These are phyloP conservation scores for Agrilus biguttatus DNA, from an alignment of 2,888 invertebrate genomes.

Conservation along the genomic window DNA sequence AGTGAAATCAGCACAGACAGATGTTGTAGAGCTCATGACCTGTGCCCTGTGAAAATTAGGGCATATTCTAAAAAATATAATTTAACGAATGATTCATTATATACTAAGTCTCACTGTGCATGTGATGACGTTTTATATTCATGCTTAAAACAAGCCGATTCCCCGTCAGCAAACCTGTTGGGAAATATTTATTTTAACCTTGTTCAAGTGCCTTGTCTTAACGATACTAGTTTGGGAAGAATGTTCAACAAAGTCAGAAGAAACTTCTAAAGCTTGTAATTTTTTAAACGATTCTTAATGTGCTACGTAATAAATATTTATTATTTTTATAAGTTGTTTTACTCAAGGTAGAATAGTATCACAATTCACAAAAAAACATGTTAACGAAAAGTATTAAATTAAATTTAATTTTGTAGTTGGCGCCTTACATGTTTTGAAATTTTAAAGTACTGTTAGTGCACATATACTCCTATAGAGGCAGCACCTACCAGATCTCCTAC, in stretches of 20 bases:
- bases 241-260: constrained; percentile 38
- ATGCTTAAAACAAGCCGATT: constrained; percentile 62
- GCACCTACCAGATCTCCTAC: too few relatives aligned
- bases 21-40: constrained; percentile 82
- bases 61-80: constrained; percentile 62
- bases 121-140: constrained; percentile 74
- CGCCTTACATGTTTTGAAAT: too few relatives aligned
- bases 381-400: too few relatives aligned
- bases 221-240: constrained; percentile 34
- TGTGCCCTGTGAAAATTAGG: constrained; percentile 69
- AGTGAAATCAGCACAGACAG: constrained; percentile 55
- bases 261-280: constrained; percentile 30
- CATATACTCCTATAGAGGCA: too few relatives aligned
- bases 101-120: constrained; percentile 78
- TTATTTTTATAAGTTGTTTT: too few relatives aligned
- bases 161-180: constrained; percentile 58
- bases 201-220: constrained; percentile 59
- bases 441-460: too few relatives aligned
- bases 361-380: too few relatives aligned
- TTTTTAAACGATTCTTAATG: background rate
- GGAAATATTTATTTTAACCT: constrained; percentile 79
- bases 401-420: too few relatives aligned
- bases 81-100: constrained; percentile 68
- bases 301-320: too few relatives aligned
- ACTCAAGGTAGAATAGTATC: too few relatives aligned